A percentile compares a stretch with the other conserved stretches of the same genome.
Conservation (phyloP, 2,888 invertebrate genomes). For the Orthosia gothica region DNA sequence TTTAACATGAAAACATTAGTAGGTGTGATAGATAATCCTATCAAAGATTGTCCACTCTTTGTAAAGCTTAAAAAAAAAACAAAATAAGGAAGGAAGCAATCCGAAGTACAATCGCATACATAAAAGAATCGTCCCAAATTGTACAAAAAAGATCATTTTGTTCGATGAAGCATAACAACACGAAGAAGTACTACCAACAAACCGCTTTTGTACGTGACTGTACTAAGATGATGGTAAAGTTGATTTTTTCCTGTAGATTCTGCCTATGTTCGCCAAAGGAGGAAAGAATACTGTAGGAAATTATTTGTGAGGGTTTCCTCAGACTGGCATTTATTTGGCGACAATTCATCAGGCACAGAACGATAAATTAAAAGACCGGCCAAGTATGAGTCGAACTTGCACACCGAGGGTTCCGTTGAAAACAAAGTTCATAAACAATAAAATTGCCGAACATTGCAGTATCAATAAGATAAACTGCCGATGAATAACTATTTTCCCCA, state of each 20-base stretch:
- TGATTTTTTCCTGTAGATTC: not conserved
- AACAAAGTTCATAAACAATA: too few relatives aligned
- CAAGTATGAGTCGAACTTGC: too few relatives aligned
- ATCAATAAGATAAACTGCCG: too few relatives aligned
- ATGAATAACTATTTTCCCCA: too few relatives aligned
- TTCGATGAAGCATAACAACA: constrained; percentile 17
- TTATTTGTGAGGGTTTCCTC: too few relatives aligned
- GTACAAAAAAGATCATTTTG: constrained; percentile 25
- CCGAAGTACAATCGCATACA: constrained; percentile 22
- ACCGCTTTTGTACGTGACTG: constrained; percentile 17
- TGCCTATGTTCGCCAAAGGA: not conserved
- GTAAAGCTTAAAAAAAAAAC: not conserved
- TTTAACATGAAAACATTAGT: not conserved
- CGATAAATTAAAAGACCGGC: too few relatives aligned
- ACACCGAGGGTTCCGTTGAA: too few relatives aligned
- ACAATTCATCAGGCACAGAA: too few relatives aligned
- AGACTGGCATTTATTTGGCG: too few relatives aligned
- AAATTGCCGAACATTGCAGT: too few relatives aligned
- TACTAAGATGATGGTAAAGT: not conserved
- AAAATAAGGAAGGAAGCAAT: constrained; percentile 52
- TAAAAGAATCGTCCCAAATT: constrained; percentile 38
- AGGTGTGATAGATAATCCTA: not conserved
- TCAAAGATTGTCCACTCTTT: not conserved
- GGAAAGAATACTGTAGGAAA: not conserved
- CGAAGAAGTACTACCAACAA: constrained; percentile 20